Base-by-base conservation (phyloP, 92 coral and sea anemone species). In the Blastomussa wellsi region DNA sequence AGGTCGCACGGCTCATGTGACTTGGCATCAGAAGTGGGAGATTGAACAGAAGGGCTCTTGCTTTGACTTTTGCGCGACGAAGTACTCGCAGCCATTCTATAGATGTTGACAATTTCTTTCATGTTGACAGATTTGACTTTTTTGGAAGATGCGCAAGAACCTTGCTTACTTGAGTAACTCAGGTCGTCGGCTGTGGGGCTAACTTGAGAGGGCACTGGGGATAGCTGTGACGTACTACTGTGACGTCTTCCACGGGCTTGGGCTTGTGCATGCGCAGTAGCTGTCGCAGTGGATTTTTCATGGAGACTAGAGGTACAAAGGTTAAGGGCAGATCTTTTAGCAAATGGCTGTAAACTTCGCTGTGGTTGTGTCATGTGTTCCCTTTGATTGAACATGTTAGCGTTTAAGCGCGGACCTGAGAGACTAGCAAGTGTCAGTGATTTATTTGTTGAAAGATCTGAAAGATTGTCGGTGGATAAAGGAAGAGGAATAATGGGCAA, bases 1-100 rank as follows among this genome's bases (percentile, higher is more conserved):
- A 82, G 78, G 48, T 70, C 78, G 28, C 53, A 52, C n/a, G 74
- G 62, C 48, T 52, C n/a, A 41, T 39, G 22, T 17, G 55, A 24
- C 3, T 52, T 38, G 7, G 70, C n/a, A 33, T 31, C 22, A 22
- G 52, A 7, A 14, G 49, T 8, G 12, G n/a, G 52, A 29, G 52
- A 22, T 15, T 72, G 26, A 47, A 13, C 16, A 19, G 67, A 10
- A 28, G 72, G 12, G 15, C 16, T 13, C 16, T 28, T 62, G 11
- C 7, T 38, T 60, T 69, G 36, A 65, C 22, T 22, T 33, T 39
- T 49, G 48, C 33, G 32, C 38, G 48, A 32, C 4, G 83, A 65
- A 19, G 71, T 28, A 17, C 66, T 48, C 41, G 66, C 36, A 33
- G 59, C 83, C 48, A 68, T 42, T 39, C 55, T 20, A 39, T 41